Percentiles rank a stretch among this genome's conserved stretches.
Conservation (phyloP, 1,140 invertebrate species). For the Drosophila albomicans region DNA sequence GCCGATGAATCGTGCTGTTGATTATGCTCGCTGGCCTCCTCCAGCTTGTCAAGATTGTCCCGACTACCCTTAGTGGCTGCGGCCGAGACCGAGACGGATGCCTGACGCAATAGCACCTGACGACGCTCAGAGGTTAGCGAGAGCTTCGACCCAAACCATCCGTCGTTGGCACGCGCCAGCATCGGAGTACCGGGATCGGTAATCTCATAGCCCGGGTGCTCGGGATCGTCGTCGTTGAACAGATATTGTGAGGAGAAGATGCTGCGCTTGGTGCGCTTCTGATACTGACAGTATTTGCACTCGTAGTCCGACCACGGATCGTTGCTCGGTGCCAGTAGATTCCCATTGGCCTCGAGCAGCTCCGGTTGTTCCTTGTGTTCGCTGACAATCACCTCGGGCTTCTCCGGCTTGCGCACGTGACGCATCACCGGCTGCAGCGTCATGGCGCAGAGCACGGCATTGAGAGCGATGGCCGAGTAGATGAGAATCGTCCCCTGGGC, state of each 20-base stretch:
- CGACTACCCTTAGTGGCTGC: slow-evolving; percentile 46
- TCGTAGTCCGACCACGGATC: slow-evolving; percentile 85
- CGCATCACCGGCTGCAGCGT: slow-evolving; percentile 88
- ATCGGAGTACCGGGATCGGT: slow-evolving; percentile 88
- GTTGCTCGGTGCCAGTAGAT: slow-evolving; percentile 30
- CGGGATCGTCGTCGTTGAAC: slow-evolving; percentile 88
- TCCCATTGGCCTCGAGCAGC: slow-evolving; percentile 61
- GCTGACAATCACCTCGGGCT: neutral
- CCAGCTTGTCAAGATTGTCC: slow-evolving; percentile 61
- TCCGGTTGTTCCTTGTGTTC: slow-evolving; percentile 42
- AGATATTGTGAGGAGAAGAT: slow-evolving; percentile 88
- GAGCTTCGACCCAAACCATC: slow-evolving; percentile 86
- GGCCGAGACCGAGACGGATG: slow-evolving; percentile 16
- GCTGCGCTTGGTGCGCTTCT: slow-evolving; percentile 81
- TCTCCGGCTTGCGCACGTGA: slow-evolving; percentile 85
- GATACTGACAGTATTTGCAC: slow-evolving; percentile 76
- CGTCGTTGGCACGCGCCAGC: slow-evolving; percentile 88
- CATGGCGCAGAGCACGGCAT: slow-evolving; percentile 86
- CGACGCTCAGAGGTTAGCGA: slow-evolving; percentile 85
- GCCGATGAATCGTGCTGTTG: slow-evolving; percentile 4
- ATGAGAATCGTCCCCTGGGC: slow-evolving; percentile 87
- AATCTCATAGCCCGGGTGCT: slow-evolving; percentile 88
- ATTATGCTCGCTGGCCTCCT: slow-evolving; percentile 23
- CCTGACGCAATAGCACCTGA: slow-evolving; percentile 85
- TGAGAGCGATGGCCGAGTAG: slow-evolving; percentile 86